These are phyloP conservation scores for Steinernema feltiae DNA, from an alignment of 1,140 invertebrate genomes.

Conservation along the genomic window DNA sequence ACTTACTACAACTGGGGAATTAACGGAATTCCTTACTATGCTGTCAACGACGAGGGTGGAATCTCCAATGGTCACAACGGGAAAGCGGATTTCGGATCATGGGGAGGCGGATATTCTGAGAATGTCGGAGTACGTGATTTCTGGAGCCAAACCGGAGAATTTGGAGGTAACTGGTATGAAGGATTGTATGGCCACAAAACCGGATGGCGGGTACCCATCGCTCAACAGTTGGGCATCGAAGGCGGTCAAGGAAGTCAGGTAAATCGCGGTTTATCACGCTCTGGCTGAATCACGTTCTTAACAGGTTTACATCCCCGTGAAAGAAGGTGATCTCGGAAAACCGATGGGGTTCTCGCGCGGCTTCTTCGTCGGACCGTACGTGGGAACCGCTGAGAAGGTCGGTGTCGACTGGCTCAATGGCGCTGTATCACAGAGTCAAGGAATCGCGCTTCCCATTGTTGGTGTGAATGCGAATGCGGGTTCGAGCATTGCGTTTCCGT, in stretches of 20 bases:
- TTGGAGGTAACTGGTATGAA: constrained; percentile 44
- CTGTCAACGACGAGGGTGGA: constrained; percentile 41
- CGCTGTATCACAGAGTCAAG: constrained; percentile 34
- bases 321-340: constrained; percentile 40
- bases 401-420: constrained; percentile 44
- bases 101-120: constrained; percentile 42
- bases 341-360: constrained; percentile 40
- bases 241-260: constrained; percentile 34
- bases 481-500: constrained; percentile 34
- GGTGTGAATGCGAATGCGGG: constrained; percentile 38
- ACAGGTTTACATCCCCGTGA: constrained; percentile 37
- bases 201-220: constrained; percentile 43
- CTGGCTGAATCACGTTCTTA: constrained; percentile 8
- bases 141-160: constrained; percentile 38
- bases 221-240: constrained; percentile 34
- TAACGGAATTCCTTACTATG: constrained; percentile 43
- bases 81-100: constrained; percentile 41
- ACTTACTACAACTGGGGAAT: constrained; percentile 38
- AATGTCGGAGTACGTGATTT: constrained; percentile 41
- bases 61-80: constrained; percentile 40
- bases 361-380: constrained; percentile 41
- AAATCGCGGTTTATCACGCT: neutral
- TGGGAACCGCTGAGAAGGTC: constrained; percentile 38
- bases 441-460: constrained; percentile 35
- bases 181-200: constrained; percentile 39